Conservation (phyloP, 2,113 vertebrate species). For the Zosterops borbonicus region DNA sequence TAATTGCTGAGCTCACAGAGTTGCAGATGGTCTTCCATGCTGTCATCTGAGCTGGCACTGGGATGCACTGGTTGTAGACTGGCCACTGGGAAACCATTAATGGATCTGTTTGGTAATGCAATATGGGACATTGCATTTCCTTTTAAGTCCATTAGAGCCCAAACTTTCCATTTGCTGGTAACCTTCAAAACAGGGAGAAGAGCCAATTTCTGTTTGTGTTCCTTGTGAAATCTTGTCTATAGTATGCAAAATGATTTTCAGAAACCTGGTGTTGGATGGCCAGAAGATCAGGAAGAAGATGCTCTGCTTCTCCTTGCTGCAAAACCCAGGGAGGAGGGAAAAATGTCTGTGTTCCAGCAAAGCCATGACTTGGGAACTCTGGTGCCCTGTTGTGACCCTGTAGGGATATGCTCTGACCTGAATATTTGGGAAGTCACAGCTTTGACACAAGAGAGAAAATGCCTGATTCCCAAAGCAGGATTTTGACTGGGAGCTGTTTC, state of each 20-base stretch:
- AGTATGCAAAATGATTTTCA: neutral
- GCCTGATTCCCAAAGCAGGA: neutral
- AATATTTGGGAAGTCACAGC: neutral
- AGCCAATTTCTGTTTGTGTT: neutral
- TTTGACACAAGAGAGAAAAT: neutral
- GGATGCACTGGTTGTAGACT: neutral
- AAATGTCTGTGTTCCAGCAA: neutral
- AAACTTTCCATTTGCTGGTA: neutral
- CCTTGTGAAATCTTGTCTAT: neutral
- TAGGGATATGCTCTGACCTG: neutral
- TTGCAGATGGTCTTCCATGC: neutral
- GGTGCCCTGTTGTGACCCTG: neutral
- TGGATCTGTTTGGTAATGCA: neutral
- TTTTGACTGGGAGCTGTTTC: neutral
- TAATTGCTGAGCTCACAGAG: slow-evolving; percentile 31
- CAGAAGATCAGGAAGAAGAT: neutral
- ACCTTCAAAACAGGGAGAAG: neutral
- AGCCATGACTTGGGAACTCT: rapidly evolving
- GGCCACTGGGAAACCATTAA: neutral
- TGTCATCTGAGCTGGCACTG: neutral
- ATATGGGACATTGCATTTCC: neutral
- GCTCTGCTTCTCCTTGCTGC: neutral
- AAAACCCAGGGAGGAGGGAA: neutral
- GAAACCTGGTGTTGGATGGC: neutral
- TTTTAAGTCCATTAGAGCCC: neutral